Percentiles rank a stretch among this genome's conserved stretches.
Evolutionary conservation across 2,113 vertebrate species (phyloP).

Genomic region (Dissostichus mawsoni): DNA sequence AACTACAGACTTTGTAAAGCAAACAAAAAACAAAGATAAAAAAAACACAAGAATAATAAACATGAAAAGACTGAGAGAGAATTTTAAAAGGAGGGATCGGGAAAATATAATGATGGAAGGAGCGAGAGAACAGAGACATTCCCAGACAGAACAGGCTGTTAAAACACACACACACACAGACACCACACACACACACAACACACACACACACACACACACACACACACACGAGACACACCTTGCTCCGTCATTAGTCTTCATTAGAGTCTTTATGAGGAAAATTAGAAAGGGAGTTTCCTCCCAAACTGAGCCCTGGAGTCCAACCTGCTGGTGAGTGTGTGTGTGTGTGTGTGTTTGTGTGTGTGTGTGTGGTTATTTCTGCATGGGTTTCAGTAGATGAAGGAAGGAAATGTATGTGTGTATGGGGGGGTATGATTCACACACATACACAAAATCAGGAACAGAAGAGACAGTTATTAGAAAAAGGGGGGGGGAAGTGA

Average conservation of each 20-base stretch:
- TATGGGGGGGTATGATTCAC: not conserved
- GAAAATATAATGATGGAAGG: constrained; percentile 33
- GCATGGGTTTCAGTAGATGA: constrained; percentile 21
- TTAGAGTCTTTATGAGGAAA: constrained; percentile 77
- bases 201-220: constrained; percentile 58
- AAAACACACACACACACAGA: constrained; percentile 32
- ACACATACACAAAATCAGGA: not conserved
- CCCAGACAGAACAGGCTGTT: constrained; percentile 65
- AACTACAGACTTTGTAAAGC: no score
- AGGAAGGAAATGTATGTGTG: not conserved
- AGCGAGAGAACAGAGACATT: constrained; percentile 66
- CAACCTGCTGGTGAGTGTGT: constrained; percentile 48
- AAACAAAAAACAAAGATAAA: not conserved
- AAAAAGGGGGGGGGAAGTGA: no score
- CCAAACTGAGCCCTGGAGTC: constrained; percentile 68
- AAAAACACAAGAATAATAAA: not conserved
- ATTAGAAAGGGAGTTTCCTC: constrained; percentile 77
- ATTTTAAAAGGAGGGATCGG: not conserved
- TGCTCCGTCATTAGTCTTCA: constrained; percentile 76
- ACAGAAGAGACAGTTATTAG: no score
- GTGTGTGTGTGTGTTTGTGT: constrained; percentile 19
- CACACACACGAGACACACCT: constrained; percentile 56
- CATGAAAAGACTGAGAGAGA: not conserved
- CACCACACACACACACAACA: constrained; percentile 26
- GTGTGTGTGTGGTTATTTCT: constrained; percentile 38